Conservation (phyloP, 1,140 invertebrate genomes). For the Heterodera carotae region DNA sequence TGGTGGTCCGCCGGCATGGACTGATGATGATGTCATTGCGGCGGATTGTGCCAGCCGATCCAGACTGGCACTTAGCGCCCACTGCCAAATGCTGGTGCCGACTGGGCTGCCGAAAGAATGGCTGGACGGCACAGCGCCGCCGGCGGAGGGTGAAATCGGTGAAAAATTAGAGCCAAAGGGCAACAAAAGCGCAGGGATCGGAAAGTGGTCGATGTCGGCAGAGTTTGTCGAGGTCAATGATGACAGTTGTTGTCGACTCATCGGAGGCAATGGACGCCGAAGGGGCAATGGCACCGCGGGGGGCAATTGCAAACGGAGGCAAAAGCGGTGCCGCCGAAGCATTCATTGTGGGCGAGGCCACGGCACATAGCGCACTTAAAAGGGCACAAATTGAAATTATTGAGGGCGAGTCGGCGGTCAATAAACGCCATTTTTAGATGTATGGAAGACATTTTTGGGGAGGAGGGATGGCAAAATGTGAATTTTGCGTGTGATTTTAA, state of each 20-base stretch:
- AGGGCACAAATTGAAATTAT: not conserved
- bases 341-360: not conserved
- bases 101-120: not conserved
- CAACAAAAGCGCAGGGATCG: not conserved
- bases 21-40: not conserved
- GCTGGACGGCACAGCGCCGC: not conserved
- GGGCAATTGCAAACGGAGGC: not conserved
- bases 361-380: not conserved
- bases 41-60: constrained; percentile 8
- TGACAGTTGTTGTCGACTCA: not conserved
- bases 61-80: constrained; percentile 1
- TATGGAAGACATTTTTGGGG: no score
- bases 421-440: no score
- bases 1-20: not conserved
- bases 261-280: not conserved
- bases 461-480: no score
- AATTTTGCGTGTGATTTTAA: not conserved
- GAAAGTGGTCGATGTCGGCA: not conserved
- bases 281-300: no score
- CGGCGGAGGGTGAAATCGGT: not conserved
- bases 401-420: no score
- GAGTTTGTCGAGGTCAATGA: not conserved
- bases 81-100: constrained; percentile 9
- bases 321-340: not conserved
- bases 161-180: not conserved